Evolutionary conservation across 2,888 invertebrate genomes (phyloP), one percentile per base, ranked within the genome.

Genomic region (Dioctria rufipes): DNA sequence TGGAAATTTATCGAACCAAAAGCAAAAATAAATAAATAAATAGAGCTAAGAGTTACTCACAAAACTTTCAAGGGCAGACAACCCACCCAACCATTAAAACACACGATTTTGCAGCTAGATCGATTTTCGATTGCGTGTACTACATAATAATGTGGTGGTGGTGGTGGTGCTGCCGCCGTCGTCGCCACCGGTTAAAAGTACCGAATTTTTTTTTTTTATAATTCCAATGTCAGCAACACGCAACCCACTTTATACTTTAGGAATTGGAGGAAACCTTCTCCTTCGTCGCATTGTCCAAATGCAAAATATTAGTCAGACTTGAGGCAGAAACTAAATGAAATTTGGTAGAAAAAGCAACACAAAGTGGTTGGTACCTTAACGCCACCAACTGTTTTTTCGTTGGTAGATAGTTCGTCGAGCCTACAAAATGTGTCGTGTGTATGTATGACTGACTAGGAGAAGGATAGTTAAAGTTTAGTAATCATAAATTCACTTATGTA

Each of bases 91-190:
- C n/a, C n/a, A n/a, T 37, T 0, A 42, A n/a, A 13, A 9, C 40
- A 58, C 42, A 73, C 37, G 25, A 25, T 25, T 61, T 61, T 61
- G 2, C 4, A 3, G 39, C 11, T 40, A 42, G 42, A 73, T 73
- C 73, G 73, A 73, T 73, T 73, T 25, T 73, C 11, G 5, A 60
- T 73, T 60, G 73, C 60, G 60, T 60, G 40, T 73, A 25, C 25
- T 25, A 13, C 58, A 8, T 39, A 61, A 61, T 61, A 25, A 39
- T 61, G 54, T 11, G 54, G 25, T 25, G 25, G 25, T 25, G 25
- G 2, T 25, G 25, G 25, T 25, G 25, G 1, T 25, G 25, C 25
- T 2, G 25, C 25, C n/a, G n/a, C 25, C 25, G 25, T 25, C 25
- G 25, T 25, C 25, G 25, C 25, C 25, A 25, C 25, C 25, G 25